Evolutionary conservation across 2,888 invertebrate genomes (phyloP).

Genomic region (Acrocyrtus sp.): DNA sequence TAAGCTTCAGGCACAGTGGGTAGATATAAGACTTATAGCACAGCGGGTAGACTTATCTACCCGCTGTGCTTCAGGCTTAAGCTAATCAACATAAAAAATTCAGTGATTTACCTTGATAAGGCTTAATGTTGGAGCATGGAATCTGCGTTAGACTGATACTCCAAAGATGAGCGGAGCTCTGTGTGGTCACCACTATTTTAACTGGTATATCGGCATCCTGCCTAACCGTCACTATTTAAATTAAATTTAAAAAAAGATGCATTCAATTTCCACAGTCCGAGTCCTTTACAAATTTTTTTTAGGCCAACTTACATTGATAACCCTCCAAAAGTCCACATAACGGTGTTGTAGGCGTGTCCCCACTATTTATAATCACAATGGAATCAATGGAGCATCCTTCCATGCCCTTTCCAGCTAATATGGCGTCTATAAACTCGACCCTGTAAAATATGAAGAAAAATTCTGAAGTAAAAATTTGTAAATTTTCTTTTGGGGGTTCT

Average conservation of each 20-base stretch:
- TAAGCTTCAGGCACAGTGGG: too few relatives aligned
- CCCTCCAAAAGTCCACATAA: slow-evolving; percentile 59
- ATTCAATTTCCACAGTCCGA: not conserved
- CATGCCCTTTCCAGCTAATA: slow-evolving; percentile 47
- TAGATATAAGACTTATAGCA: too few relatives aligned
- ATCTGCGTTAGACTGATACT: slow-evolving; percentile 56
- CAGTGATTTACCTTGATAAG: slow-evolving; percentile 52
- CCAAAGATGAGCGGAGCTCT: slow-evolving; percentile 58
- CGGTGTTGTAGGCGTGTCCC: slow-evolving; percentile 53
- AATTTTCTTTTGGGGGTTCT: not conserved
- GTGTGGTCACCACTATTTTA: slow-evolving; percentile 53
- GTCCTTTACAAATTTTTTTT: too few relatives aligned
- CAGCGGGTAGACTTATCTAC: too few relatives aligned
- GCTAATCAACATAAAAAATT: too few relatives aligned
- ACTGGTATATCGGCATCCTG: slow-evolving; percentile 33
- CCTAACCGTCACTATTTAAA: slow-evolving; percentile 47
- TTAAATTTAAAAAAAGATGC: not conserved
- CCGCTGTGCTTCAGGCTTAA: too few relatives aligned
- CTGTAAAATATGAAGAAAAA: slow-evolving; percentile 9
- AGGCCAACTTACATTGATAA: slow-evolving; percentile 56
- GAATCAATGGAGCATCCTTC: slow-evolving; percentile 58
- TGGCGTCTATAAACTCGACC: slow-evolving; percentile 54
- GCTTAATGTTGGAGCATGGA: slow-evolving; percentile 43
- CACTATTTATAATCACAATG: slow-evolving; percentile 53
- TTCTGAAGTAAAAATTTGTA: not conserved